These are phyloP conservation scores for Bombyx mandarina DNA, from an alignment of 1,140 invertebrate genomes.

Conservation along the genomic window DNA sequence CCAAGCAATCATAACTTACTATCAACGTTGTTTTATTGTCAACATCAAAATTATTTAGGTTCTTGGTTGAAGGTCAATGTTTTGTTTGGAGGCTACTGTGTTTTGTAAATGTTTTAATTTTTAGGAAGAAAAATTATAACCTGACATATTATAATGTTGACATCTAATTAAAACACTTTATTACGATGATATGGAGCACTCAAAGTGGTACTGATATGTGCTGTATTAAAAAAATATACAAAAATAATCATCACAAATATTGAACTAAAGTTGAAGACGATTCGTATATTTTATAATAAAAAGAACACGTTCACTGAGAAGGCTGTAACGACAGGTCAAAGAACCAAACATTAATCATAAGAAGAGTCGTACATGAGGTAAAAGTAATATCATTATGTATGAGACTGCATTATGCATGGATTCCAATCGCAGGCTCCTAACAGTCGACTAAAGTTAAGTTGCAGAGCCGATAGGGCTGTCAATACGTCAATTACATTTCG, in stretches of 20 bases:
- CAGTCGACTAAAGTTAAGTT: constrained; percentile 27
- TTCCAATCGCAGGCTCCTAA: constrained; percentile 36
- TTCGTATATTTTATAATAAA: constrained; percentile 7
- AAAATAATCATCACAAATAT: not conserved
- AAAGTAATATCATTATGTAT: constrained; percentile 48
- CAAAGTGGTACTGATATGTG: too few species aligned
- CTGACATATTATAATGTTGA: too few species aligned
- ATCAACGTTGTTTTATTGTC: not conserved
- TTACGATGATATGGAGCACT: too few species aligned
- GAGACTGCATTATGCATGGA: constrained; percentile 56
- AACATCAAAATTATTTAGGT: not conserved
- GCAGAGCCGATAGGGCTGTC: constrained; percentile 2
- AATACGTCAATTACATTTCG: too few species aligned
- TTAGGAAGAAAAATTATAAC: too few species aligned
- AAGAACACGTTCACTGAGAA: constrained; percentile 9
- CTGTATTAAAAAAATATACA: not conserved
- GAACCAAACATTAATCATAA: constrained; percentile 22
- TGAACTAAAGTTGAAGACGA: not conserved
- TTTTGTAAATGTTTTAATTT: not conserved
- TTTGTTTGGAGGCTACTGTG: not conserved
- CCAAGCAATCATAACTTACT: constrained; percentile 18
- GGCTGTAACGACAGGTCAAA: not conserved
- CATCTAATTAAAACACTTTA: too few species aligned
- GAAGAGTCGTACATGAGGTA: constrained; percentile 30
- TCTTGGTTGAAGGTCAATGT: not conserved